Evolutionary conservation across 1,140 invertebrate species (phyloP).

Genomic region (Bombus soroeensis): DNA sequence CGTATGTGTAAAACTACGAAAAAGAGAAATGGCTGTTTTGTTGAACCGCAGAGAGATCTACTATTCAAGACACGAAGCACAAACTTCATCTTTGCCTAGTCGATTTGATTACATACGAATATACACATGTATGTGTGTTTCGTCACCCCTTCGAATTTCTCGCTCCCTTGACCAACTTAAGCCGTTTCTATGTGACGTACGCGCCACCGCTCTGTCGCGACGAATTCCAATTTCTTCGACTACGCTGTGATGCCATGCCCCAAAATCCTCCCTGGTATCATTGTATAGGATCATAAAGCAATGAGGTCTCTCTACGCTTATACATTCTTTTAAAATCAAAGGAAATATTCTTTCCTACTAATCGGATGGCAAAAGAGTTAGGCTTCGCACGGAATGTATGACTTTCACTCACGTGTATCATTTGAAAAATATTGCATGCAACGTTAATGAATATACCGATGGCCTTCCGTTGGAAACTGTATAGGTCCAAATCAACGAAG

Average conservation of each 20-base stretch:
- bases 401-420: background rate
- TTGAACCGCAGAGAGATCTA: conserved; percentile 49
- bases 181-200: background rate
- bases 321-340: too few species aligned
- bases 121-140: background rate
- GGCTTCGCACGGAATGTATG: background rate
- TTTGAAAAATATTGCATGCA: conserved; percentile 1
- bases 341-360: too few species aligned
- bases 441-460: too few species aligned
- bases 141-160: conserved; percentile 29
- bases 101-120: background rate
- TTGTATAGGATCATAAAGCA: too few species aligned
- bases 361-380: too few species aligned
- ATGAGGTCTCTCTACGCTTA: too few species aligned
- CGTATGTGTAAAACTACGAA: conserved; percentile 17
- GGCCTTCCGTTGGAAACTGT: background rate
- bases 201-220: conserved; percentile 12
- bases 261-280: too few species aligned
- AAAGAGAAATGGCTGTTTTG: background rate
- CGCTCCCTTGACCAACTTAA: conserved; percentile 21
- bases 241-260: conserved; percentile 40
- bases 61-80: conserved; percentile 68
- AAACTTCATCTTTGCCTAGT: conserved; percentile 60
- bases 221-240: conserved; percentile 54
- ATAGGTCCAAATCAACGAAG: background rate